Percentiles rank a stretch among this genome's conserved stretches.
These are phyloP conservation scores for Thereva nobilitata DNA, from an alignment of 2,888 invertebrate genomes.

Conservation along the genomic window DNA sequence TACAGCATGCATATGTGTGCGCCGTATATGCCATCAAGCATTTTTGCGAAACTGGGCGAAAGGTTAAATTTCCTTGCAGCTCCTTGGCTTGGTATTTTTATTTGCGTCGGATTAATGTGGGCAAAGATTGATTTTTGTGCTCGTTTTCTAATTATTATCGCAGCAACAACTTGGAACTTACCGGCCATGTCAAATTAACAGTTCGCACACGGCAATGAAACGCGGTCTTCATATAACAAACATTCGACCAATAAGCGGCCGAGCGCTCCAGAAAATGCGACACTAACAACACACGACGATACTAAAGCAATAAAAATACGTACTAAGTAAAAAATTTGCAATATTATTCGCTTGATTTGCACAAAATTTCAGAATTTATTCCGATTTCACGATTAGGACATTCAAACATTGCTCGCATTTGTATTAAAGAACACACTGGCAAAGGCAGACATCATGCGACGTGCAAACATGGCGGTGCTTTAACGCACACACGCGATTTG, in stretches of 20 bases:
- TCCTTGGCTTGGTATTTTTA: too few species aligned
- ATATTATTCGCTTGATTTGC: conserved; percentile 9
- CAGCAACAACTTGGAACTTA: conserved; percentile 60
- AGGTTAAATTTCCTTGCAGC: too few species aligned
- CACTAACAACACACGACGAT: conserved; percentile 19
- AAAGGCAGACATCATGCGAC: background rate
- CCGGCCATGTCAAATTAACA: conserved; percentile 76
- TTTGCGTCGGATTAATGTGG: too few species aligned
- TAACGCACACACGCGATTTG: conserved; percentile 31
- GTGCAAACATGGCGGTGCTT: conserved; percentile 37
- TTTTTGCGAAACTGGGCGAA: too few species aligned
- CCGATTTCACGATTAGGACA: conserved; percentile 39
- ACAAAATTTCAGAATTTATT: conserved; percentile 35
- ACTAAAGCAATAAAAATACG: background rate
- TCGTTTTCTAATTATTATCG: background rate
- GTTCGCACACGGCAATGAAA: conserved; percentile 49
- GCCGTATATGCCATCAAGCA: too few species aligned
- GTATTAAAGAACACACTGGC: conserved; percentile 25
- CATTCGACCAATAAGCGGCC: conserved; percentile 42
- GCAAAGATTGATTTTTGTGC: too few species aligned
- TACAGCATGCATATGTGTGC: too few species aligned
- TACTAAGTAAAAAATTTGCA: background rate
- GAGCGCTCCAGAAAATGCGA: conserved; percentile 8
- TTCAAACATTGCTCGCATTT: conserved; percentile 39
- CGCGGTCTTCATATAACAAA: conserved; percentile 45